Percentiles rank a stretch among this genome's conserved stretches.
These are phyloP conservation scores for Reinhardtius hippoglossoides DNA, from an alignment of 2,113 vertebrate genomes.

Conservation along the genomic window DNA sequence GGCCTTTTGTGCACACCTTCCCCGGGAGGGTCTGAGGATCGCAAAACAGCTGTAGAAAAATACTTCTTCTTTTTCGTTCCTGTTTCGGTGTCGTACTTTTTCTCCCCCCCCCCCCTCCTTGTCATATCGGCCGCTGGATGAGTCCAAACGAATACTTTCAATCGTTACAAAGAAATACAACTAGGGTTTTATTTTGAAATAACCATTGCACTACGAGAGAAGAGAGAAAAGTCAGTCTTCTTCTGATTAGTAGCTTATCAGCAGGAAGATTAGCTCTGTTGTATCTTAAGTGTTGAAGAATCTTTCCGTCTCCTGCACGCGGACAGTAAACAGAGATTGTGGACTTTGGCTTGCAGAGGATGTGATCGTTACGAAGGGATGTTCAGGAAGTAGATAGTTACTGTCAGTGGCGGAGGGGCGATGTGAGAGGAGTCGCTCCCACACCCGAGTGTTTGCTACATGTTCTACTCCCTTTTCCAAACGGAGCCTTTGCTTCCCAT, in stretches of 20 bases:
- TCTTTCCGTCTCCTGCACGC: constrained; percentile 24
- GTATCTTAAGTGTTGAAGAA: constrained; percentile 26
- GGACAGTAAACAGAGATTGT: constrained; percentile 64
- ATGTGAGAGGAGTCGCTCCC: constrained; percentile 19
- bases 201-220: constrained; percentile 18
- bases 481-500: constrained; percentile 37
- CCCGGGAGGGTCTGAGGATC: constrained; percentile 46
- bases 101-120: background rate
- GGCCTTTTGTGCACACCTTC: constrained; percentile 42
- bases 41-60: constrained; percentile 82
- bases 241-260: constrained; percentile 12
- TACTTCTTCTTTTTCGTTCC: constrained; percentile 58
- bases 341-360: constrained; percentile 81
- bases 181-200: constrained; percentile 1
- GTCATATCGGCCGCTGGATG: constrained; percentile 23
- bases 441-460: constrained; percentile 70
- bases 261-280: constrained; percentile 14
- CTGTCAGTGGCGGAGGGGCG: constrained; percentile 33
- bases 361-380: constrained; percentile 37
- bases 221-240: background rate
- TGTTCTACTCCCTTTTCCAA: constrained; percentile 47
- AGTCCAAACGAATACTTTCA: constrained; percentile 49
- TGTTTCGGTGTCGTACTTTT: constrained; percentile 34
- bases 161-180: constrained; percentile 29
- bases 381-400: constrained; percentile 40